These are phyloP conservation scores for Helicoverpa zea DNA, from an alignment of 1,140 invertebrate species.

Conservation along the genomic window DNA sequence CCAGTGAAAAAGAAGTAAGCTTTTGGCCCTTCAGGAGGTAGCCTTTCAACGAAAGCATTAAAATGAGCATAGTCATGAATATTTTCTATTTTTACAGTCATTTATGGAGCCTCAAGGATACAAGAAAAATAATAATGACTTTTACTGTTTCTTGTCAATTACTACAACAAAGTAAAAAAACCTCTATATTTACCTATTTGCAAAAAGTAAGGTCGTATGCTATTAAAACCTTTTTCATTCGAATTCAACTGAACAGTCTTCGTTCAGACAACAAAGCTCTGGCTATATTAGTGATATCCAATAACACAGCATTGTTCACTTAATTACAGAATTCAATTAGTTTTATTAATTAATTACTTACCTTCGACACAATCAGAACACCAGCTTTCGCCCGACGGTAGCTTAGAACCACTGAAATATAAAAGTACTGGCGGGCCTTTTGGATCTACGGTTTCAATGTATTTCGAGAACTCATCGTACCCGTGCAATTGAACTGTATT, in stretches of 20 bases:
- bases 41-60: conserved; percentile 60
- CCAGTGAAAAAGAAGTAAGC: conserved; percentile 75
- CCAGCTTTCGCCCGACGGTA: conserved; percentile 90
- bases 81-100: conserved; percentile 57
- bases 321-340: not conserved
- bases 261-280: too few species aligned
- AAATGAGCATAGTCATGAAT: conserved; percentile 73
- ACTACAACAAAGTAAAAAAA: too few species aligned
- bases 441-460: conserved; percentile 65
- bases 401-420: conserved; percentile 90
- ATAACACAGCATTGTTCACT: not conserved
- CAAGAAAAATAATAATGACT: not conserved
- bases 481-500: conserved; percentile 58
- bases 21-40: conserved; percentile 58
- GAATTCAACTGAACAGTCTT: too few species aligned
- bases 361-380: conserved; percentile 92
- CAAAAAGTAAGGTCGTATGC: too few species aligned
- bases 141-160: not conserved
- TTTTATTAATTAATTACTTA: conserved; percentile 55
- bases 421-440: conserved; percentile 86
- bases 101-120: conserved; percentile 15
- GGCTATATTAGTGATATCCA: too few species aligned
- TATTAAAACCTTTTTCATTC: too few species aligned
- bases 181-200: too few species aligned
- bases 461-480: conserved; percentile 76